phyloP scores from a whole-genome alignment of 2,113 vertebrate species.

The Lanius collurio region DNA sequence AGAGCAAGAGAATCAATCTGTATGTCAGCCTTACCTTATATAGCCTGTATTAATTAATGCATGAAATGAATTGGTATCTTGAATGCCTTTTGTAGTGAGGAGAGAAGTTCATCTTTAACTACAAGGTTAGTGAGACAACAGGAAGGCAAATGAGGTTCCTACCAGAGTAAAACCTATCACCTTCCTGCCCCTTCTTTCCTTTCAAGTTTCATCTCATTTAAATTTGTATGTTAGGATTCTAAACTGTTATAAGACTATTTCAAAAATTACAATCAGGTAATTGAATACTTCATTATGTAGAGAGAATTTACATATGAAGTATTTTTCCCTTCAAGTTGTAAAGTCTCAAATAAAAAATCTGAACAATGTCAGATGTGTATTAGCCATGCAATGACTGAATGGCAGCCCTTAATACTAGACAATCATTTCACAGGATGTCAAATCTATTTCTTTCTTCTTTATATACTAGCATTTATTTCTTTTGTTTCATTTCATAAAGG shows the following conservation, averaged over 20 bases:
- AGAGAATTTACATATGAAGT: not conserved
- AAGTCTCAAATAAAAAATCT: not conserved
- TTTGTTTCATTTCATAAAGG: not conserved
- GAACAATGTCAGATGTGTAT: not conserved
- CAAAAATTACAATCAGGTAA: not conserved
- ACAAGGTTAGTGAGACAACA: not conserved
- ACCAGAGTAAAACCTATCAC: not conserved
- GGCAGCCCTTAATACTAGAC: not conserved
- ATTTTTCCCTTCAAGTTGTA: not conserved
- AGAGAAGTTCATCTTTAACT: not conserved
- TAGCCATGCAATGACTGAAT: not conserved
- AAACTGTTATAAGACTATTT: not conserved
- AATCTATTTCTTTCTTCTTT: not conserved
- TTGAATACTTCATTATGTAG: not conserved
- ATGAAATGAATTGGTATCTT: not conserved
- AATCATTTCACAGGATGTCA: not conserved
- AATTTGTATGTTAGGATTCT: not conserved
- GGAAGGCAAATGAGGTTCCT: not conserved
- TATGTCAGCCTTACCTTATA: not conserved
- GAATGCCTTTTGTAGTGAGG: not conserved
- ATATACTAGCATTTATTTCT: not conserved
- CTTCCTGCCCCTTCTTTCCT: not conserved
- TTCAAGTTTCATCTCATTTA: not conserved
- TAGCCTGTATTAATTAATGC: not conserved
- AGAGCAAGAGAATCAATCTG: not conserved